phyloP scores from a whole-genome alignment of 1,140 invertebrate species.

The Halesus radiatus region DNA sequence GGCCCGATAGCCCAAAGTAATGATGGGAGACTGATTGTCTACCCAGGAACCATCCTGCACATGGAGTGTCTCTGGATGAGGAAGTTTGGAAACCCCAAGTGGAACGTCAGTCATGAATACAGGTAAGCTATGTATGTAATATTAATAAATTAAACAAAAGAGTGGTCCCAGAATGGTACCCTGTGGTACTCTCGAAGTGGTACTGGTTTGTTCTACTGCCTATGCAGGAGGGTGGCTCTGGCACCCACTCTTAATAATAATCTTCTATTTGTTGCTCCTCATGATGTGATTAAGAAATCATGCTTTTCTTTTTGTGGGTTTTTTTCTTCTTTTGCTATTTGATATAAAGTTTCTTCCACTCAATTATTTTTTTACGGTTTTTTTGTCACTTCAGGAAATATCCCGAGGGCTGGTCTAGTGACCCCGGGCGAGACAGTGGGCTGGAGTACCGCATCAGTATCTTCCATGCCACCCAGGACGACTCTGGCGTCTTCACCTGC shows the following conservation, averaged over 20 bases:
- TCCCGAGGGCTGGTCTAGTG: conserved; percentile 86
- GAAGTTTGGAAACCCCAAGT: conserved; percentile 86
- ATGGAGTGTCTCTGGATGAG: conserved; percentile 91
- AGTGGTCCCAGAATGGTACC: too few species aligned
- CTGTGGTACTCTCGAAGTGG: too few species aligned
- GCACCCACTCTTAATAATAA: conserved; percentile 87
- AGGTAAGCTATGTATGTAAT: conserved; percentile 64
- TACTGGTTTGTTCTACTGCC: conserved; percentile 66
- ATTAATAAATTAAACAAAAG: too few species aligned
- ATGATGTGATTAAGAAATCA: too few species aligned
- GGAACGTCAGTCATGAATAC: conserved; percentile 81
- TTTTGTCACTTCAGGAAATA: conserved; percentile 72
- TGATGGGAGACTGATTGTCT: conserved; percentile 86
- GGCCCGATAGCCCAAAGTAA: conserved; percentile 90
- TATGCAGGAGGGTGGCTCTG: conserved; percentile 80
- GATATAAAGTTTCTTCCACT: too few species aligned
- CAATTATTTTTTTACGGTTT: too few species aligned
- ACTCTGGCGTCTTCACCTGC: conserved; percentile 86
- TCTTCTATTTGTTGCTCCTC: too few species aligned
- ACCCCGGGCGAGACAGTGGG: conserved; percentile 81
- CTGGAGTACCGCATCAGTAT: conserved; percentile 88
- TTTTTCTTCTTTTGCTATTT: too few species aligned
- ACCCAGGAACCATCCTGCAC: conserved; percentile 86
- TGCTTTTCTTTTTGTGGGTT: too few species aligned
- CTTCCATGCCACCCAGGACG: conserved; percentile 81